Percentiles rank a stretch among this genome's conserved stretches.
phyloP scores from a whole-genome alignment of 2,888 invertebrate species.

The Volucella zonaria region DNA sequence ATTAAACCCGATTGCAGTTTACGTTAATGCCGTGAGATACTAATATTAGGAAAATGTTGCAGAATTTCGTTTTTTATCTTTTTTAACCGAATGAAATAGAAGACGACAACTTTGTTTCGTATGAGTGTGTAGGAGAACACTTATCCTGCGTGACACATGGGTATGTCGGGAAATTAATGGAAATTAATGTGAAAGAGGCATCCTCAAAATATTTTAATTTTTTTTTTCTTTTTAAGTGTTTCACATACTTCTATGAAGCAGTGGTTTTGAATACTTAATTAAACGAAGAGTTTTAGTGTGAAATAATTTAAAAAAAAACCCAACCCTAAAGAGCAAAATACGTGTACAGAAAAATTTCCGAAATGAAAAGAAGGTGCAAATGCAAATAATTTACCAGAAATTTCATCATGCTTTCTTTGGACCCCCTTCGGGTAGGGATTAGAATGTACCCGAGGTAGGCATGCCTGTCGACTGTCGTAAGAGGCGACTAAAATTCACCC shows the following conservation, averaged over 20 bases:
- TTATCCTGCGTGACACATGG: slow-evolving; percentile 13
- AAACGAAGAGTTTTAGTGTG: slow-evolving; percentile 25
- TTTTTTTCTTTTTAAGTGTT: slow-evolving; percentile 15
- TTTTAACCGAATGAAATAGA: background rate
- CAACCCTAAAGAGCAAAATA: background rate
- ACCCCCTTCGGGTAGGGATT: too few relatives aligned
- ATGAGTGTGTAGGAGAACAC: slow-evolving; percentile 18
- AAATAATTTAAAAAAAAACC: slow-evolving; percentile 21
- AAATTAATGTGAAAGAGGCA: slow-evolving; percentile 50
- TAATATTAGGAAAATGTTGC: slow-evolving; percentile 58
- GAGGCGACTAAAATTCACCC: too few relatives aligned
- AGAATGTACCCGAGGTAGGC: too few relatives aligned
- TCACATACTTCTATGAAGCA: slow-evolving; percentile 37
- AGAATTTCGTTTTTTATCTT: slow-evolving; percentile 21
- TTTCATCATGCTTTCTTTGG: too few relatives aligned
- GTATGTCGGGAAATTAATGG: slow-evolving; percentile 50
- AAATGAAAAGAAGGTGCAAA: background rate
- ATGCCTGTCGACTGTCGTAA: too few relatives aligned
- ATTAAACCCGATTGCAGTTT: slow-evolving; percentile 69
- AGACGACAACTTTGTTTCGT: slow-evolving; percentile 29
- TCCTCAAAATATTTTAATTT: slow-evolving; percentile 32
- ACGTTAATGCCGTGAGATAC: slow-evolving; percentile 61
- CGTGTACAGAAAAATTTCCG: background rate
- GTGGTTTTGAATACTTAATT: slow-evolving; percentile 59
- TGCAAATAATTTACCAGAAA: background rate